phyloP scores from a whole-genome alignment of 2,797 vertebrate genomes.

The Moxostoma hubbsi region DNA sequence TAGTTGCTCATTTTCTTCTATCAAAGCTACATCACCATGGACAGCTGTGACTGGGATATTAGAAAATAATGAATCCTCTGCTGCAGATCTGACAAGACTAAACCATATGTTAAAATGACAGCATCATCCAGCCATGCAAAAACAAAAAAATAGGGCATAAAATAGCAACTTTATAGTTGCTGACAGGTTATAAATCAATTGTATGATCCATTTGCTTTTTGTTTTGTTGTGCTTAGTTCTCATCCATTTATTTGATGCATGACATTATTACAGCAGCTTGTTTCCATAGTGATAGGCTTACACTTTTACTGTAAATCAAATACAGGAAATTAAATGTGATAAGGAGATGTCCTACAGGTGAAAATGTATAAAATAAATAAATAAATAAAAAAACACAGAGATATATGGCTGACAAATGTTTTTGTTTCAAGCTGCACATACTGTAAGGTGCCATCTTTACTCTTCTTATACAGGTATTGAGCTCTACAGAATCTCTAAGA shows the following conservation, averaged over 20 bases:
- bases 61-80: slow-evolving; percentile 36
- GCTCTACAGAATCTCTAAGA: not conserved
- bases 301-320: slow-evolving; percentile 53
- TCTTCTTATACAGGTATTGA: not conserved
- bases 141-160: slow-evolving; percentile 9
- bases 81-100: slow-evolving; percentile 19
- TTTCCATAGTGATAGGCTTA: slow-evolving; percentile 60
- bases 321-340: slow-evolving; percentile 57
- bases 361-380: no score
- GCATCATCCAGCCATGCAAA: slow-evolving; percentile 13
- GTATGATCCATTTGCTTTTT: slow-evolving; percentile 40
- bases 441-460: not conserved
- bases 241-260: slow-evolving; percentile 50
- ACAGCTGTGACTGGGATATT: slow-evolving; percentile 20
- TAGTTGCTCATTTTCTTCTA: slow-evolving; percentile 29
- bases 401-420: slow-evolving; percentile 17
- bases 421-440: not conserved
- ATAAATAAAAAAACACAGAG: slow-evolving; percentile 19
- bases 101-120: slow-evolving; percentile 34
- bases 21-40: not conserved
- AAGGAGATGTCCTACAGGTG: slow-evolving; percentile 44
- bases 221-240: slow-evolving; percentile 36
- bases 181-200: slow-evolving; percentile 48
- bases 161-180: slow-evolving; percentile 28
- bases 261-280: slow-evolving; percentile 48